Base-by-base conservation (phyloP, 2,888 invertebrate genomes). In the Blastobasis adustella region DNA sequence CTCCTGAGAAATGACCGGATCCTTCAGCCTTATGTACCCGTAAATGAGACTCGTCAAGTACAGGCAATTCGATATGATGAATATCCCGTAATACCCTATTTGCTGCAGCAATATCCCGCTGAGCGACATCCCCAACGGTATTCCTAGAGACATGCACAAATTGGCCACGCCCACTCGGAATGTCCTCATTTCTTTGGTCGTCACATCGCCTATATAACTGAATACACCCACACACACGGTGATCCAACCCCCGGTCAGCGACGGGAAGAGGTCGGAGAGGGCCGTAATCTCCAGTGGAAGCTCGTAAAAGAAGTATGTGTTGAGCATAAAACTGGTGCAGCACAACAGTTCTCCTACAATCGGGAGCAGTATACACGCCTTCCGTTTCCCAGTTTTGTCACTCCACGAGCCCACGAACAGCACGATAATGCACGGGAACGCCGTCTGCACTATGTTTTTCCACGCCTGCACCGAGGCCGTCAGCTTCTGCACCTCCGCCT, bases 391-490 rank as follows among this genome's bases (percentile, higher is more conserved):
- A 59, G 87, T 89, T 62, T 92, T 90, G 67, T 93, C 93, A 64
- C 93, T 93, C 93, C 93, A 93, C 0, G 95, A 93, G 0, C 96
- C 96, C 64, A 95, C 91, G 65, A 96, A 95, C 52, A 96, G 85
- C 55, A 96, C 96, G 44, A 96, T 78, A 45, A 95, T 73, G 7
- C 95, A 93, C n/a, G 96, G 96, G 23, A 96, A 89, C 1, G 93
- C 90, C 54, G 95, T 95, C 71, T 96, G 95, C 3, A 96, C 84
- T 42, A 95, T 91, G 23, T 95, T 95, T 73, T 95, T 95, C 95
- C 95, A 96, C 8, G 94, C 93, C 60, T 93, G 93, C 89, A 95
- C 93, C 23, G 91, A 91, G 0, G 96, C 95, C 5, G 92, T 93
- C 55, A 94, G 78, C 58, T 91, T 91, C 71, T 94, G 94, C 0